Conservation (phyloP, 2,888 invertebrate genomes). For the Sphaeridia pumilis region DNA sequence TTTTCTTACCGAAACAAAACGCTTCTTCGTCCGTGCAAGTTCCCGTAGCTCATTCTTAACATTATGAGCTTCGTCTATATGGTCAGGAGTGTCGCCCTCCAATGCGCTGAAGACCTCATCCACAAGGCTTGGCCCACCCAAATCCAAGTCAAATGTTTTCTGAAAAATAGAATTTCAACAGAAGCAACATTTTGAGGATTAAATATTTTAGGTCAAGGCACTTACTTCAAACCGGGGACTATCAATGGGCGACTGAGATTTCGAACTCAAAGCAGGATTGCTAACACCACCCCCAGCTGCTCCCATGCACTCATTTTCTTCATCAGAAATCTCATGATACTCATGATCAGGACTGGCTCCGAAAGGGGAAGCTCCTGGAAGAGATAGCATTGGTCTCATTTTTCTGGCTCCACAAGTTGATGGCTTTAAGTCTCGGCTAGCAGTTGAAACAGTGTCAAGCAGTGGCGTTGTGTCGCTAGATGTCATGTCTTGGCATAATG, state of each 20-base stretch:
- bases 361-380: constrained; percentile 8
- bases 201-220: neutral
- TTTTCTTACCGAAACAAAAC: constrained; percentile 44
- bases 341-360: constrained; percentile 49
- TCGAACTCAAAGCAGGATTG: constrained; percentile 35
- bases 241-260: constrained; percentile 39
- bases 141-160: constrained; percentile 53
- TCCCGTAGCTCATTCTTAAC: constrained; percentile 59
- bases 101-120: constrained; percentile 71
- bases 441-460: constrained; percentile 24
- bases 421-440: constrained; percentile 22
- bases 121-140: constrained; percentile 66
- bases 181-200: neutral
- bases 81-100: constrained; percentile 28
- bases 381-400: constrained; percentile 11
- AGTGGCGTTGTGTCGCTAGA: constrained; percentile 35
- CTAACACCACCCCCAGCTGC: constrained; percentile 25
- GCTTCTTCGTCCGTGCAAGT: constrained; percentile 47
- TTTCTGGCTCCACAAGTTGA: constrained; percentile 8
- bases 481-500: constrained; percentile 22
- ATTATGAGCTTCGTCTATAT: constrained; percentile 48
- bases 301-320: constrained; percentile 46
- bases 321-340: constrained; percentile 72
- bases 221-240: constrained; percentile 43
- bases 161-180: constrained; percentile 7